phyloP scores from a whole-genome alignment of 1,140 invertebrate species.

The Camponotus pennsylvanicus region DNA sequence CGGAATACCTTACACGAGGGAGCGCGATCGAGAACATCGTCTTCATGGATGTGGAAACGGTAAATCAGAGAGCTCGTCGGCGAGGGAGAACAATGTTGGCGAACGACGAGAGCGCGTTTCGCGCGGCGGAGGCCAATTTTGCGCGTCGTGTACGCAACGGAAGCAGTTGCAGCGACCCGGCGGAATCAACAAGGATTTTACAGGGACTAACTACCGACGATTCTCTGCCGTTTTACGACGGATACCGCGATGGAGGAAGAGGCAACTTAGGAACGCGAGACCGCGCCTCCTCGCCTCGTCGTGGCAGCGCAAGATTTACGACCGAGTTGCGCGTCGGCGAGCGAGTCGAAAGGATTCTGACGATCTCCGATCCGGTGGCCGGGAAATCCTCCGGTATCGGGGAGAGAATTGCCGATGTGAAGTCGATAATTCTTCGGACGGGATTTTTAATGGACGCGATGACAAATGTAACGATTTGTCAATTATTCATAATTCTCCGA shows the following conservation, averaged over 20 bases:
- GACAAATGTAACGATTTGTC: not conserved
- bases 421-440: not conserved
- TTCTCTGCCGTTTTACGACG: conserved; percentile 64
- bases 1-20: conserved; percentile 20
- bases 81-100: not conserved
- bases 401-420: not conserved
- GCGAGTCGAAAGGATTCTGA: conserved; percentile 63
- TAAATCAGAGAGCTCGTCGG: conserved; percentile 64
- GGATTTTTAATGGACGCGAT: not conserved
- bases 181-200: conserved; percentile 73
- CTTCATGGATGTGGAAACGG: conserved; percentile 68
- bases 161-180: conserved; percentile 61
- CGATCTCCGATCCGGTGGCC: conserved; percentile 8
- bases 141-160: conserved; percentile 39
- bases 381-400: not conserved
- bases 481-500: not conserved
- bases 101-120: conserved; percentile 51
- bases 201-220: conserved; percentile 55
- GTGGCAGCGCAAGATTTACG: conserved; percentile 78
- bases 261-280: conserved; percentile 69
- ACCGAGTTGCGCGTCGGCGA: conserved; percentile 74
- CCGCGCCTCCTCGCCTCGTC: conserved; percentile 54
- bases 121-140: conserved; percentile 69
- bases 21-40: conserved; percentile 31
- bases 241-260: conserved; percentile 59